Base-by-base conservation (phyloP, 2,113 vertebrate genomes). In the Calypte anna region DNA sequence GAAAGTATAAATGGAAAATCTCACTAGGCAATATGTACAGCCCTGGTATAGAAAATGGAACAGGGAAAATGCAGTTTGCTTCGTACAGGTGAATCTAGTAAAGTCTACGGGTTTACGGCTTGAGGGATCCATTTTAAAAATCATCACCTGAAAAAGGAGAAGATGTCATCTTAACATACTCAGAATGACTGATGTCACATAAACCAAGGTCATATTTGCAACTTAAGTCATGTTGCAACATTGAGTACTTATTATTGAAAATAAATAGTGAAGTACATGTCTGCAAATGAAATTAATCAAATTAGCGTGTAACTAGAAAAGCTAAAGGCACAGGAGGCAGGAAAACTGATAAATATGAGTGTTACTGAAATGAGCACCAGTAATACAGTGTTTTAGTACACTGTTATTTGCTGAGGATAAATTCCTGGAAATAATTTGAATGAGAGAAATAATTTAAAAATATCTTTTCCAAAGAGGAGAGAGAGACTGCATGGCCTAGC, bases 1-100 rank as follows among this genome's bases (percentile, higher is more conserved):
- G 86, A 96, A 96, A 96, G 40, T 90, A 96, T 84, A 96, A 96
- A 95, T 91, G 84, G 96, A 95, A 97, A 89, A 82, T 87, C 36
- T 25, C 43, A 75, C 24, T 59, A 58, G 43, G 48, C 27, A 88
- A 33, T 51, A 61, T 92, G 50, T 69, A 94, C 48, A 94, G n/a
- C 17, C 7, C 22, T 61, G n/a, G 13, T 16, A 22, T 0, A 86
- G 61, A 64, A 83, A 87, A 74, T 46, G 17, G 23, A 90, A 72
- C 1, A 6, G 57, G 57, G 12, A 21, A 17, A 59, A 94, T 10
- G 21, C 36, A 73, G 18, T 18, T 88, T 36, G 77, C 31, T 55
- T 28, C 64, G 36, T 74, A 85, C 9, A 74, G 15, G 22, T 33
- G 74, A 86, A 44, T 5, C 4, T 77, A 57, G 43, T 24, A 91